Evolutionary conservation across 2,888 invertebrate species (phyloP), one percentile per base, ranked within the genome.

Genomic region (Rhamnusium bicolor): DNA sequence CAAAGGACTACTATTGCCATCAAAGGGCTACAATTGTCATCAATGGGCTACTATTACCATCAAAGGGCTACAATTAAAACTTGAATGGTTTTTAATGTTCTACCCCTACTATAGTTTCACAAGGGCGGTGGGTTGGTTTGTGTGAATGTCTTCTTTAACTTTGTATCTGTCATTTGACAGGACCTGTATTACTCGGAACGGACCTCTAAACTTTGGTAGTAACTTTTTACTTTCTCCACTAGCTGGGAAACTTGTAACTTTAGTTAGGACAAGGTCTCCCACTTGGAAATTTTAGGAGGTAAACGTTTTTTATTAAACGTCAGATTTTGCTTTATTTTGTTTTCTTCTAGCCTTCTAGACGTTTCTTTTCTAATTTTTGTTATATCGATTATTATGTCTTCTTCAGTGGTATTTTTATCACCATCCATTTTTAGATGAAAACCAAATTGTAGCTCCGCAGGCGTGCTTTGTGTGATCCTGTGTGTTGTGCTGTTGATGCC

Each of bases 401-500:
- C 60, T 18, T 49, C 63, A 6, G 47, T 49, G 21, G 10, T 7
- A 21, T 19, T 16, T 2, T 10, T 18, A 69, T 69, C 29, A 21
- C 14, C 32, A 65, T 69, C 49, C n/a, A 32, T 63, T 65, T 32
- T 63, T 29, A 69, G 32, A 0, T 6, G 18, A 19, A 24, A 69
- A 2, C 68, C 72, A 29, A 69, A 32, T 18, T 66, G 24, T 53
- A 65, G 7, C 46, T 65, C 65, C 5, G 65, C 65, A 8, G 76
- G 72, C 24, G 69, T 74, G 54, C 16, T 18, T 21, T 40, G 46
- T 49, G 68, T 71, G 14, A 61, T 65, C 14, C 69, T 47, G 47
- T 76, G 71, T 29, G 60, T 71, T 2, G 74, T 72, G 18, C 60
- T 65, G 51, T 84, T 84, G 0, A 84, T 75, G 0, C 70, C 73